Percentiles rank a stretch among this genome's conserved stretches.
Conservation (phyloP, 2,888 invertebrate genomes). For the Protonemura montana region DNA sequence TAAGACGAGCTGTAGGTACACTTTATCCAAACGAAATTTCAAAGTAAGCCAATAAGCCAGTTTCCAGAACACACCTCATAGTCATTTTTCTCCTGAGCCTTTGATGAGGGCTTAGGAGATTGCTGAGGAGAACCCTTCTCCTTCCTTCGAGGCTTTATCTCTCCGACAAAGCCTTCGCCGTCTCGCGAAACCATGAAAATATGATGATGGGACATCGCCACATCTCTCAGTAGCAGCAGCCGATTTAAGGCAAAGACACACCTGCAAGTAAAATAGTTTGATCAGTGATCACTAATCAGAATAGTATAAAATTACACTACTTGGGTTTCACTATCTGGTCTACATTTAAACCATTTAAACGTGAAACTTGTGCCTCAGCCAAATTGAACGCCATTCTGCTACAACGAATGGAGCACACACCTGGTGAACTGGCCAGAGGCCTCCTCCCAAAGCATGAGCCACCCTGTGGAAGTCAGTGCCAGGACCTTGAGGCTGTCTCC, state of each 20-base stretch:
- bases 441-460: slow-evolving; percentile 73
- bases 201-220: slow-evolving; percentile 66
- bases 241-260: slow-evolving; percentile 71
- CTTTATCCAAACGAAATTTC: background rate
- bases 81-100: slow-evolving; percentile 70
- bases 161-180: slow-evolving; percentile 74
- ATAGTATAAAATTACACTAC: no score
- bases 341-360: no score
- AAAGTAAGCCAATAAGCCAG: no score
- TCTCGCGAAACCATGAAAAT: slow-evolving; percentile 70
- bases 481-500: slow-evolving; percentile 67
- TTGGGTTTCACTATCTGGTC: no score
- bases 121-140: slow-evolving; percentile 49
- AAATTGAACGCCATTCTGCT: no score
- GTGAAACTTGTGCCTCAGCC: no score
- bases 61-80: slow-evolving; percentile 62
- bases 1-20: no score
- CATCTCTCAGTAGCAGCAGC: slow-evolving; percentile 65
- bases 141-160: slow-evolving; percentile 61
- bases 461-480: slow-evolving; percentile 68
- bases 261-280: slow-evolving; percentile 53
- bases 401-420: background rate
- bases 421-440: slow-evolving; percentile 60
- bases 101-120: slow-evolving; percentile 58
- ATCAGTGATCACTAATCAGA: no score